Evolutionary conservation across 2,888 invertebrate genomes (phyloP).

Genomic region (Nemapogon koenigi): DNA sequence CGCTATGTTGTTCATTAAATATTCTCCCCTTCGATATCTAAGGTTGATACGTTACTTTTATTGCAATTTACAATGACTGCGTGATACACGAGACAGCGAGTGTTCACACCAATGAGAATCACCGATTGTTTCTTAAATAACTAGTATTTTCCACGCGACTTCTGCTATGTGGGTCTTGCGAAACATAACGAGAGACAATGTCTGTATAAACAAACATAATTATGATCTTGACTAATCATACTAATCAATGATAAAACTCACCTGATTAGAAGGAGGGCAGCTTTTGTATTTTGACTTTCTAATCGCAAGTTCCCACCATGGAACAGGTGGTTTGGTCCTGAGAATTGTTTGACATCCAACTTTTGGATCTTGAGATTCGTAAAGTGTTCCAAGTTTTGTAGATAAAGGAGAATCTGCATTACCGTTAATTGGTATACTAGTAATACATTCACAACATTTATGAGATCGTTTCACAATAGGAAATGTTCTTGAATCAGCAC

Average conservation of each 20-base stretch:
- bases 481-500: constrained; percentile 45
- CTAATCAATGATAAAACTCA: constrained; percentile 35
- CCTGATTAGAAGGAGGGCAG: constrained; percentile 80
- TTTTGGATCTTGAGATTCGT: constrained; percentile 68
- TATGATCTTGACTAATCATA: too few species aligned
- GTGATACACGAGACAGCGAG: constrained; percentile 22
- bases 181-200: too few species aligned
- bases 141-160: too few species aligned
- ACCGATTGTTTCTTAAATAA: too few species aligned
- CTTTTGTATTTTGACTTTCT: constrained; percentile 80
- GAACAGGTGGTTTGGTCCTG: constrained; percentile 73
- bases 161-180: too few species aligned
- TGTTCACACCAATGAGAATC: constrained; percentile 23
- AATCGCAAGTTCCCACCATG: constrained; percentile 90
- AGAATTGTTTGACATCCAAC: constrained; percentile 72
- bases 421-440: constrained; percentile 48
- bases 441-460: constrained; percentile 58
- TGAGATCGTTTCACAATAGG: constrained; percentile 39
- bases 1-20: constrained; percentile 29
- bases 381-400: constrained; percentile 53
- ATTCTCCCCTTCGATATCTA: constrained; percentile 32
- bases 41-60: constrained; percentile 28
- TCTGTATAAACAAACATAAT: too few species aligned
- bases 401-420: constrained; percentile 32
- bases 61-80: constrained; percentile 22